These are phyloP conservation scores for Xanthorhoe spadicearia DNA, from an alignment of 2,888 invertebrate species.

Conservation along the genomic window DNA sequence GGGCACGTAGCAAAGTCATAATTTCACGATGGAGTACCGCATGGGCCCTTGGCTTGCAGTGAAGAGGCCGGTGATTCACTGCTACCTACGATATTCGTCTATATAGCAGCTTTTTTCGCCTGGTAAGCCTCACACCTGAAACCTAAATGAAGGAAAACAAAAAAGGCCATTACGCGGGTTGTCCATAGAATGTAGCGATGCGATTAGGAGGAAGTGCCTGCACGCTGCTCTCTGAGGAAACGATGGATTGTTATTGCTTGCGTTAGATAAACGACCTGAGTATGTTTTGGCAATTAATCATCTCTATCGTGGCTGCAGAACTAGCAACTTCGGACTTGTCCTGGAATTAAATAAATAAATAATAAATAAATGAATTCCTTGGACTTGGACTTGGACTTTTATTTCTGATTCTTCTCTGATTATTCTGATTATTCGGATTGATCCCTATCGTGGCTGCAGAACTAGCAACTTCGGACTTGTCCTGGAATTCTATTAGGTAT, in stretches of 20 bases:
- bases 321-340: background rate
- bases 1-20: conserved; percentile 80
- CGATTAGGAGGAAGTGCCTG: conserved; percentile 45
- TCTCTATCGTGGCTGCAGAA: conserved; percentile 8
- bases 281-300: conserved; percentile 21
- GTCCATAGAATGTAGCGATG: conserved; percentile 45
- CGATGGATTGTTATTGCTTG: conserved; percentile 53
- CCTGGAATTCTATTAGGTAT: too few species aligned
- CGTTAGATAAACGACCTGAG: conserved; percentile 19
- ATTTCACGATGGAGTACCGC: conserved; percentile 77
- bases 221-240: conserved; percentile 54
- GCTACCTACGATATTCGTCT: conserved; percentile 61
- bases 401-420: too few species aligned
- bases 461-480: background rate
- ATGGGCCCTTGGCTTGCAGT: conserved; percentile 66
- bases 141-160: conserved; percentile 59
- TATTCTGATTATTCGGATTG: too few species aligned
- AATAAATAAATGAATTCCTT: too few species aligned
- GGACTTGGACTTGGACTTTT: too few species aligned
- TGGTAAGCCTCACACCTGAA: conserved; percentile 58
- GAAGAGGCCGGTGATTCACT: conserved; percentile 70
- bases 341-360: background rate
- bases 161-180: conserved; percentile 60
- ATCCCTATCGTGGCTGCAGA: conserved; percentile 10
- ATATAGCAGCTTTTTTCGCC: conserved; percentile 51